Percentiles rank a stretch among this genome's conserved stretches.
These are phyloP conservation scores for Anseranas semipalmata DNA, from an alignment of 2,113 vertebrate species.

Conservation along the genomic window DNA sequence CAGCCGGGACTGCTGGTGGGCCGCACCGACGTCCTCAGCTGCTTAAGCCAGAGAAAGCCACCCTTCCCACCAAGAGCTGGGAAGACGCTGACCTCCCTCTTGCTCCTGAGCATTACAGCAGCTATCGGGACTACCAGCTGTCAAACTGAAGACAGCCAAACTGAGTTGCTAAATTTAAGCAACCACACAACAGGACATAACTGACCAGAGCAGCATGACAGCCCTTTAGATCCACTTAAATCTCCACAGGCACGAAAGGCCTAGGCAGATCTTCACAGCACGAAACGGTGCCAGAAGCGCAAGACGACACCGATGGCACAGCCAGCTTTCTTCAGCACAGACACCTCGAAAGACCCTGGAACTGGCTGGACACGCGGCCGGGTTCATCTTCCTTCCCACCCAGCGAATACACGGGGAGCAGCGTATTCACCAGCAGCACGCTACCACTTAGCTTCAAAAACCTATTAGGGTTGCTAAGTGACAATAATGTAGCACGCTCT, in stretches of 20 bases:
- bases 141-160: constrained; percentile 9
- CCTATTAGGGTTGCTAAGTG: constrained; percentile 59
- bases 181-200: constrained; percentile 33
- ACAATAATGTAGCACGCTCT: neutral
- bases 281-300: neutral
- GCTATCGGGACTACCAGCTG: neutral
- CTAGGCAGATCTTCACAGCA: constrained; percentile 42
- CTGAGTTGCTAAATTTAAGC: constrained; percentile 44
- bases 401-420: neutral
- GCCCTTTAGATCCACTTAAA: constrained; percentile 50
- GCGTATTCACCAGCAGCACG: constrained; percentile 4
- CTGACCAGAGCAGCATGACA: constrained; percentile 49
- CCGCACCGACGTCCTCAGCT: neutral
- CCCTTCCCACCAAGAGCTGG: neutral
- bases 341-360: neutral
- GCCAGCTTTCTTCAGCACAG: neutral
- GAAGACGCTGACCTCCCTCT: neutral
- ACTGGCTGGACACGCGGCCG: neutral
- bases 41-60: neutral
- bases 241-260: constrained; percentile 49
- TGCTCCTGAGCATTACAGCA: neutral
- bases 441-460: neutral
- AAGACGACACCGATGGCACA: neutral
- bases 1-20: neutral
- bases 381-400: neutral